Conservation (phyloP, 2,888 invertebrate genomes). For the Idaea aversata region DNA sequence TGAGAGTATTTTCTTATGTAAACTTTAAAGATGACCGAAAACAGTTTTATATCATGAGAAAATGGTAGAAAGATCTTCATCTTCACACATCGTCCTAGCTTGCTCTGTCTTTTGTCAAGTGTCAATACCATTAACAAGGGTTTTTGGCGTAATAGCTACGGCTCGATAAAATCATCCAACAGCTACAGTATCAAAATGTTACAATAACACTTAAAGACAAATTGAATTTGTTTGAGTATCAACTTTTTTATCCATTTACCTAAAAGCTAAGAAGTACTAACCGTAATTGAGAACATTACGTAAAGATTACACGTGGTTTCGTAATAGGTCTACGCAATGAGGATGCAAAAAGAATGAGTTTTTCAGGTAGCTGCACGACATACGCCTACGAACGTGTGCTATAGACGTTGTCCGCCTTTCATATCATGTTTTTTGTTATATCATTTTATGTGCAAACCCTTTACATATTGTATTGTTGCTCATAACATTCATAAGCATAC, state of each 20-base stretch:
- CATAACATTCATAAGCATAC: constrained; percentile 43
- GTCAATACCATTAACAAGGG: not conserved
- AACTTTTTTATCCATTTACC: constrained; percentile 1
- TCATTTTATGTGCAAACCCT: constrained; percentile 36
- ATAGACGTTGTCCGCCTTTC: constrained; percentile 35
- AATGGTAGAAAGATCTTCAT: not conserved
- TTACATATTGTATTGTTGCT: constrained; percentile 39
- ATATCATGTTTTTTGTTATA: constrained; percentile 40
- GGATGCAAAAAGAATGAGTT: constrained; percentile 6
- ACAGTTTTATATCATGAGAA: not conserved
- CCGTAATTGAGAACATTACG: not conserved
- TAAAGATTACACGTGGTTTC: constrained; percentile 10
- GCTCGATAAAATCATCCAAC: not conserved
- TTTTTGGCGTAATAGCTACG: not conserved
- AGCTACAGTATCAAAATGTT: not conserved
- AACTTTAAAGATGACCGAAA: not conserved
- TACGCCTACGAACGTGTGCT: constrained; percentile 27
- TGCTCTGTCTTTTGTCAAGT: not conserved
- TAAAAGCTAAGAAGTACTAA: not conserved
- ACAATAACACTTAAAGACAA: not conserved
- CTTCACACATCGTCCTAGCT: not conserved
- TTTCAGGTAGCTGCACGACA: constrained; percentile 14
- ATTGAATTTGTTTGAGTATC: not conserved
- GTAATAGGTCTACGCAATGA: constrained; percentile 7
- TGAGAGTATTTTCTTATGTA: not conserved